Percentiles rank a stretch among this genome's conserved stretches.
Conservation (phyloP, 2,888 invertebrate genomes). For the Bedellia somnulentella region DNA sequence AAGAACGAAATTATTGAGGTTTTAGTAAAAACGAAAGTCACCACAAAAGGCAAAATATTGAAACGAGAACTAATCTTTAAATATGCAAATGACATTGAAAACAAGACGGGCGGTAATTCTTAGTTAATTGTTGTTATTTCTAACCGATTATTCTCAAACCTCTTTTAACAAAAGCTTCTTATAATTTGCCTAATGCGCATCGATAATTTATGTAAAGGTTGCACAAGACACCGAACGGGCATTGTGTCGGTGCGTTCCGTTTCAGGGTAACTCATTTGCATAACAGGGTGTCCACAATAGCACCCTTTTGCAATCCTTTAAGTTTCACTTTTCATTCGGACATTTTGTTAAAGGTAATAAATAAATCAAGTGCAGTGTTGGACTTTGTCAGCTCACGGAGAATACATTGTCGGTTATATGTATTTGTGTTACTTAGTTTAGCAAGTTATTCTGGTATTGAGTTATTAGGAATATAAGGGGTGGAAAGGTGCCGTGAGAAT, state of each 20-base stretch:
- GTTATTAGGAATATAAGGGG: no score
- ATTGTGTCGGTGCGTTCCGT: conserved; percentile 44
- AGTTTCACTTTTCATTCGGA: conserved; percentile 57
- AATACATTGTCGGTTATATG: no score
- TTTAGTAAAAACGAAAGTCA: conserved; percentile 38
- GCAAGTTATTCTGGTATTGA: no score
- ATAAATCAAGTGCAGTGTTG: conserved; percentile 53
- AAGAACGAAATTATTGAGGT: conserved; percentile 5
- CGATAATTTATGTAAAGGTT: conserved; percentile 53
- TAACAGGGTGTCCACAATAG: conserved; percentile 45
- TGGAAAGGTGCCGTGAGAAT: no score
- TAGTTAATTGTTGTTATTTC: conserved; percentile 24
- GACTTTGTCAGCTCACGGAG: no score
- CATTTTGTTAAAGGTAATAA: conserved; percentile 46
- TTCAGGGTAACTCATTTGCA: conserved; percentile 54
- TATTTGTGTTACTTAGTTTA: no score
- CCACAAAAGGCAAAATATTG: conserved; percentile 53
- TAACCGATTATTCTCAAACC: conserved; percentile 18
- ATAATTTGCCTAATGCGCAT: conserved; percentile 51
- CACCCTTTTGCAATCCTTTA: conserved; percentile 47
- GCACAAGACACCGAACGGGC: conserved; percentile 31
- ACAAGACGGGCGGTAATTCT: conserved; percentile 21
- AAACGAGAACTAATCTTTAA: conserved; percentile 20
- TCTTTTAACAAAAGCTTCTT: conserved; percentile 24
- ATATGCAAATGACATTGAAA: conserved; percentile 36